Conservation (phyloP, 2,113 vertebrate species). For the Solea solea region DNA sequence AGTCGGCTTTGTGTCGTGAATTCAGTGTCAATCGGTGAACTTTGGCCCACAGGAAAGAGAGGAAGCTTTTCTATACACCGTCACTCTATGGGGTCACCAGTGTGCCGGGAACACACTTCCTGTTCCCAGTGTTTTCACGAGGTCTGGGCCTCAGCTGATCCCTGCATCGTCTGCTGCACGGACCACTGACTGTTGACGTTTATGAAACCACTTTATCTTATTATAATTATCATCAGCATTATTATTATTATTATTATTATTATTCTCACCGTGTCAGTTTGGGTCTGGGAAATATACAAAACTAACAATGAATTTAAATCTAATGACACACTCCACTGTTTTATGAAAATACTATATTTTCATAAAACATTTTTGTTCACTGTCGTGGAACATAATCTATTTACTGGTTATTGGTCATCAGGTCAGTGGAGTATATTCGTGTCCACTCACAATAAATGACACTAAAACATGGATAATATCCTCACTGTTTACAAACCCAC, state of each 20-base stretch:
- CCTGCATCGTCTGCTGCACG: conserved; percentile 26
- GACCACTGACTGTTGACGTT: conserved; percentile 22
- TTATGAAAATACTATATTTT: too few relatives aligned
- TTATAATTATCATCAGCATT: background rate
- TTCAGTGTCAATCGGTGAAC: conserved; percentile 58
- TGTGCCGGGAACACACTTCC: conserved; percentile 69
- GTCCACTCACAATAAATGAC: too few relatives aligned
- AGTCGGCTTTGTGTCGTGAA: conserved; percentile 51
- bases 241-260: too few relatives aligned
- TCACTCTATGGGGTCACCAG: conserved; percentile 51
- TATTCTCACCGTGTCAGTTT: background rate
- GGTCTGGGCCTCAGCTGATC: conserved; percentile 52
- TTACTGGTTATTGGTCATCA: too few relatives aligned
- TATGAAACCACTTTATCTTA: background rate
- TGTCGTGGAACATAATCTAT: too few relatives aligned
- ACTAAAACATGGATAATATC: too few relatives aligned
- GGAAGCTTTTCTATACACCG: conserved; percentile 64
- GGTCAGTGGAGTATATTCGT: too few relatives aligned
- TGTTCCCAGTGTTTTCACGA: conserved; percentile 51
- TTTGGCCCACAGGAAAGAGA: conserved; percentile 71
- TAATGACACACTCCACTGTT: too few relatives aligned
- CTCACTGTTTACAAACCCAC: conserved; percentile 13
- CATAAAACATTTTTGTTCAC: too few relatives aligned
- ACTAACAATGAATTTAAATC: background rate
- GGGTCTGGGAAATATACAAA: background rate